Evolutionary conservation across 2,888 invertebrate species (phyloP).

Genomic region (Cryptocephalus primarius): DNA sequence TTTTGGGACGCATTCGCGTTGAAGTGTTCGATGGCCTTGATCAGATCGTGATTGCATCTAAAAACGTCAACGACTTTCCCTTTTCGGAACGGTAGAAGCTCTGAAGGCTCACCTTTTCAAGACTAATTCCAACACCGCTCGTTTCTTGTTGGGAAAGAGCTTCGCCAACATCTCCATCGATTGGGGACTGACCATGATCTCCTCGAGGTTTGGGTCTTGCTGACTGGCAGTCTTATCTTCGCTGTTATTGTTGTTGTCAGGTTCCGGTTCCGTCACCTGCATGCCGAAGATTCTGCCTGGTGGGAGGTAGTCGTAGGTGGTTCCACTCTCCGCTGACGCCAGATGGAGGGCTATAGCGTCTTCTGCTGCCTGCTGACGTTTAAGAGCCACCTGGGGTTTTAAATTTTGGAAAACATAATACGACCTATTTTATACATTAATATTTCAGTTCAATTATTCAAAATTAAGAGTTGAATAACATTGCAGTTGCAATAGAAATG

Average conservation of each 20-base stretch:
- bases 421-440: no score
- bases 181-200: constrained; percentile 51
- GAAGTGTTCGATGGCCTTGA: constrained; percentile 84
- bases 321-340: constrained; percentile 73
- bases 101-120: constrained; percentile 42
- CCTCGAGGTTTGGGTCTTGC: constrained; percentile 15
- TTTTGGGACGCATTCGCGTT: constrained; percentile 29
- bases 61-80: not conserved
- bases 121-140: constrained; percentile 82
- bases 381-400: constrained; percentile 69
- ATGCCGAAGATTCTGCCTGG: constrained; percentile 87
- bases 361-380: constrained; percentile 94
- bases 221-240: constrained; percentile 9
- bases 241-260: constrained; percentile 15
- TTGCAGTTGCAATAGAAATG: no score
- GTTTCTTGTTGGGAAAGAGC: constrained; percentile 82
- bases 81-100: no score
- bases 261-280: constrained; percentile 66
- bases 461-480: no score
- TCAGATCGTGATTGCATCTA: constrained; percentile 75
- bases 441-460: no score
- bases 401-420: not conserved
- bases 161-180: constrained; percentile 77
- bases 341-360: constrained; percentile 90
- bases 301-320: constrained; percentile 61